A percentile compares a stretch with the other conserved stretches of the same genome.
Conservation (phyloP, 2,797 vertebrate species). For the Sparidentex hasta region DNA sequence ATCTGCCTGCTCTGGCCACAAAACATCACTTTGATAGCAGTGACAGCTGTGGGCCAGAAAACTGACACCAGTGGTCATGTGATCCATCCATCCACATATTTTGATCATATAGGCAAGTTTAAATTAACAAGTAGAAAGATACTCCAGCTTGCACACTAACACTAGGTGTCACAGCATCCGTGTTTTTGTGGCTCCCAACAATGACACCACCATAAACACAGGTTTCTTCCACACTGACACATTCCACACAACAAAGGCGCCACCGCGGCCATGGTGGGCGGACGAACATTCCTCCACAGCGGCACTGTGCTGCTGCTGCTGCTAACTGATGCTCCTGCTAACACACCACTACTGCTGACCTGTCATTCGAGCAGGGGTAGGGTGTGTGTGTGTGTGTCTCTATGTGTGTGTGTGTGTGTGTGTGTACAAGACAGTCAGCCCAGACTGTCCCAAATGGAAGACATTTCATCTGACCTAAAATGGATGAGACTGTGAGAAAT, state of each 20-base stretch:
- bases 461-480: conserved; percentile 56
- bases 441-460: conserved; percentile 38
- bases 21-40: neutral
- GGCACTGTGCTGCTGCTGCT: conserved; percentile 51
- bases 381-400: too few species aligned
- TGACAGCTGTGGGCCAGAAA: neutral
- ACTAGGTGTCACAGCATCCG: neutral
- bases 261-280: conserved; percentile 30
- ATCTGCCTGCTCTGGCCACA: too few species aligned
- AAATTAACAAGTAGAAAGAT: neutral
- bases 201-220: conserved; percentile 42
- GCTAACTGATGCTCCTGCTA: conserved; percentile 36
- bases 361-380: conserved; percentile 59
- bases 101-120: neutral
- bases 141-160: conserved; percentile 10
- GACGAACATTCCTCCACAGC: conserved; percentile 60
- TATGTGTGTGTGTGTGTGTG: conserved; percentile 13
- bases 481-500: conserved; percentile 23
- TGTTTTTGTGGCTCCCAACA: conserved; percentile 52
- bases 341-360: conserved; percentile 70
- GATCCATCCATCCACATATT: neutral
- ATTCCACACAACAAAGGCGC: conserved; percentile 79
- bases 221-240: conserved; percentile 67
- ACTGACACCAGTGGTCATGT: neutral
- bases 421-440: conserved; percentile 14